Evolutionary conservation across 2,797 vertebrate species (phyloP).

Genomic region (Allochrocebus solatus): DNA sequence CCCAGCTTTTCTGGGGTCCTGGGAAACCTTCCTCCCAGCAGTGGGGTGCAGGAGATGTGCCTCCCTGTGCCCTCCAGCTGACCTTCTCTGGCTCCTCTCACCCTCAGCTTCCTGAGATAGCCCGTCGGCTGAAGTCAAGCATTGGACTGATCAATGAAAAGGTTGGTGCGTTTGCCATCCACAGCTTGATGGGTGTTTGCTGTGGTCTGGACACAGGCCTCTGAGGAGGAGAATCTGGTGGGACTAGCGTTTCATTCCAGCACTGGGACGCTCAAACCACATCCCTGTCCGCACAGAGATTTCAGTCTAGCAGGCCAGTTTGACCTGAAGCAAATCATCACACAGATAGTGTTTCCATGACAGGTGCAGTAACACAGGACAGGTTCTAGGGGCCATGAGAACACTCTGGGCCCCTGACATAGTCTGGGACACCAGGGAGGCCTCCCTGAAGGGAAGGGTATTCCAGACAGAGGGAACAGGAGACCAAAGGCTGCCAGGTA

Average conservation of each 20-base stretch:
- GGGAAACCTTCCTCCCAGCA: background rate
- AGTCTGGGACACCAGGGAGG: background rate
- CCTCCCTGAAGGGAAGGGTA: background rate
- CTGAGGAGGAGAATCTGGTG: background rate
- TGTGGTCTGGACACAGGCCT: background rate
- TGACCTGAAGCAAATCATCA: background rate
- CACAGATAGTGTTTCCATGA: background rate
- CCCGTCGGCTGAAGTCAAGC: background rate
- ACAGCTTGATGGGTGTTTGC: background rate
- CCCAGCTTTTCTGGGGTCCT: background rate
- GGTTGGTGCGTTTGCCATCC: conserved; percentile 43
- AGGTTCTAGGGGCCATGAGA: background rate
- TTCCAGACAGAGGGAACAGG: background rate
- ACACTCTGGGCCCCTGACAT: background rate
- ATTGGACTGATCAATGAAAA: conserved; percentile 30
- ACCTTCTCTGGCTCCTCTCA: background rate
- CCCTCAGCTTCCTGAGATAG: conserved; percentile 64
- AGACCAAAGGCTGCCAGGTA: background rate
- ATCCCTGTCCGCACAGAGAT: background rate
- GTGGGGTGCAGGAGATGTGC: background rate
- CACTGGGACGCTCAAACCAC: background rate
- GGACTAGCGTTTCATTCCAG: background rate
- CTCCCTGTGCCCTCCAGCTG: background rate
- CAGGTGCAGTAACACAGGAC: background rate
- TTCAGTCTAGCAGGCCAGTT: background rate